A percentile compares a stretch with the other conserved stretches of the same genome.
Evolutionary conservation across 2,888 invertebrate species (phyloP).

Genomic region (Tubiluchus corallicola): DNA sequence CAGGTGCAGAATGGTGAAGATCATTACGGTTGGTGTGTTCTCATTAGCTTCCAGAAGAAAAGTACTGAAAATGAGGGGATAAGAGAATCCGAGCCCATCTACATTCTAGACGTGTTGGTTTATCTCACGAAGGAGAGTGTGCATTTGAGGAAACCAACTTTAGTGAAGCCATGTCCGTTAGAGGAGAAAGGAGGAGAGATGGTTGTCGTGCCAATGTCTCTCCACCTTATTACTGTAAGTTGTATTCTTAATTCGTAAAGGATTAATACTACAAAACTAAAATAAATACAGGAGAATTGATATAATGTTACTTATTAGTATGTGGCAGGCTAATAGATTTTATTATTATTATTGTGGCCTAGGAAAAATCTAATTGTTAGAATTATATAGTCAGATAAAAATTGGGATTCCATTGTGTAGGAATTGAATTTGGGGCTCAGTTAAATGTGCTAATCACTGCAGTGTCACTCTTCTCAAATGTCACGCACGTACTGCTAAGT

Average conservation of each 20-base stretch:
- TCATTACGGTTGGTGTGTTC: constrained; percentile 90
- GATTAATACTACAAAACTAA: no score
- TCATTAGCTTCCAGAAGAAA: constrained; percentile 74
- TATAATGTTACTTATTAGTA: no score
- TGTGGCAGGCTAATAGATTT: no score
- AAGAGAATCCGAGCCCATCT: constrained; percentile 34
- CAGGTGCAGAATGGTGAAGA: constrained; percentile 60
- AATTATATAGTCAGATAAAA: no score
- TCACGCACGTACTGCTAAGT: no score
- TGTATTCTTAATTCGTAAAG: constrained; percentile 16
- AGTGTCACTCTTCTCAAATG: no score
- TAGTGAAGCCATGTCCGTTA: constrained; percentile 33
- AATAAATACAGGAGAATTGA: no score
- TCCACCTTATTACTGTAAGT: constrained; percentile 50
- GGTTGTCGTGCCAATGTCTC: constrained; percentile 57
- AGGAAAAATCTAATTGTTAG: no score
- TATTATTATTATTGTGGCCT: no score
- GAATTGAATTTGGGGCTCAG: no score
- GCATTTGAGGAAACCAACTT: constrained; percentile 23
- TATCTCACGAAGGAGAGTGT: constrained; percentile 49
- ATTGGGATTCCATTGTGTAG: no score
- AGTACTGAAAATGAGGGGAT: constrained; percentile 12
- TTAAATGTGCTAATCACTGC: no score
- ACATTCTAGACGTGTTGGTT: constrained; percentile 63
- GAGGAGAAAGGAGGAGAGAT: constrained; percentile 51